phyloP scores from a whole-genome alignment of 2,113 vertebrate species.

The Tupaia chinensis region DNA sequence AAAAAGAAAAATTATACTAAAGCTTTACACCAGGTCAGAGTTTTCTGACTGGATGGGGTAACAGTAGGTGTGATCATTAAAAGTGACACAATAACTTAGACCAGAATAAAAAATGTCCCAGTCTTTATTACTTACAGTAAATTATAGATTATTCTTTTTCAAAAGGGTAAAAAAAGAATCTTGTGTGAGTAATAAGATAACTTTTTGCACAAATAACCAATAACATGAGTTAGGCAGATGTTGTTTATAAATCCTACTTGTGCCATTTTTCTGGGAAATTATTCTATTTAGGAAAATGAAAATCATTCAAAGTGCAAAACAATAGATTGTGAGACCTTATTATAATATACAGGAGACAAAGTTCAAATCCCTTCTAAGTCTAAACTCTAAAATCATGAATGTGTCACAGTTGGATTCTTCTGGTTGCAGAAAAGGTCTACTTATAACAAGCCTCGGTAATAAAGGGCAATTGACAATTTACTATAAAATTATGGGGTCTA shows the following conservation, averaged over 20 bases:
- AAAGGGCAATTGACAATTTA: not conserved
- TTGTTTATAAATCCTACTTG: slow-evolving; percentile 63
- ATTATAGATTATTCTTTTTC: slow-evolving; percentile 58
- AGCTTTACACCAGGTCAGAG: not conserved
- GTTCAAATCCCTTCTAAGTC: slow-evolving; percentile 5
- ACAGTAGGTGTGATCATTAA: not conserved
- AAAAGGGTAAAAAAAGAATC: slow-evolving; percentile 2
- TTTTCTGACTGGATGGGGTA: not conserved
- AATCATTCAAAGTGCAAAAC: slow-evolving; percentile 37
- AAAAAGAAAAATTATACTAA: slow-evolving; percentile 8
- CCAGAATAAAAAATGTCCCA: slow-evolving; percentile 2
- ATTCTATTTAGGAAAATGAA: slow-evolving; percentile 60
- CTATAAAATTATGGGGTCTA: not conserved
- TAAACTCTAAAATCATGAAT: not conserved
- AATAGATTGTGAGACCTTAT: not conserved
- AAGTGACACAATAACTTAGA: slow-evolving; percentile 52
- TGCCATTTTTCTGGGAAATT: slow-evolving; percentile 61
- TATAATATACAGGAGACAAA: not conserved
- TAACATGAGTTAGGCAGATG: slow-evolving; percentile 68
- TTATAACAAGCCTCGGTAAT: not conserved
- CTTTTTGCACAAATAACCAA: slow-evolving; percentile 74
- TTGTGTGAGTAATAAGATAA: slow-evolving; percentile 72
- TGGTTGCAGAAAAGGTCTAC: not conserved
- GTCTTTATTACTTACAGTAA: slow-evolving; percentile 42
- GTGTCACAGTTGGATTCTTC: not conserved